Evolutionary conservation across 2,113 vertebrate species (phyloP).

Genomic region (Athene cunicularia): DNA sequence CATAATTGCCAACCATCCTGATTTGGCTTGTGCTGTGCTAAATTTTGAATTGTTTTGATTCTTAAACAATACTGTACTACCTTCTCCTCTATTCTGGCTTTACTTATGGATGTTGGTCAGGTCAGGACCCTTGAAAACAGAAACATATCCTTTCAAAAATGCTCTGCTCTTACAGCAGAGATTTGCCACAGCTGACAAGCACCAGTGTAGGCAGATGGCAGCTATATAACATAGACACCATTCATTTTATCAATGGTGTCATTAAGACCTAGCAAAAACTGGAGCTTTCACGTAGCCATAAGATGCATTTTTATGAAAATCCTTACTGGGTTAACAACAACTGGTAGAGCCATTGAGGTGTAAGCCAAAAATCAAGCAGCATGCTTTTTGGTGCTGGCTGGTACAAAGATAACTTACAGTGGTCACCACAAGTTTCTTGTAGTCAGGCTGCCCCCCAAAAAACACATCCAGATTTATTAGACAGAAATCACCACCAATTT

Average conservation of each 20-base stretch:
- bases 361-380: neutral
- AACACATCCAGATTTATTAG: neutral
- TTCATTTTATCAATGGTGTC: neutral
- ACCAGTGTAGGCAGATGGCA: accelerated
- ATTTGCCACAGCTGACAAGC: neutral
- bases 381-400: neutral
- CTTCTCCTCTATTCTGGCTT: neutral
- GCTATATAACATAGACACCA: accelerated
- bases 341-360: neutral
- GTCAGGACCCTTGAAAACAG: neutral
- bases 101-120: accelerated
- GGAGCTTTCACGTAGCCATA: neutral
- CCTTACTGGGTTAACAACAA: neutral
- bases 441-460: neutral
- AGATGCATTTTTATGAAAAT: neutral
- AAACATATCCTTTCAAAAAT: neutral
- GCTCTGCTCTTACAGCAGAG: neutral
- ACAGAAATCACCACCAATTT: accelerated
- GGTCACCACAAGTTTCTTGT: accelerated
- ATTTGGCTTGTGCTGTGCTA: neutral
- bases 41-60: neutral
- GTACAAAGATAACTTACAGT: neutral
- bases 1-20: neutral
- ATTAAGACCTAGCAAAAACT: neutral
- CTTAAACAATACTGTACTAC: neutral